Evolutionary conservation across 2,888 invertebrate genomes (phyloP).

Genomic region (Furcula furcula): DNA sequence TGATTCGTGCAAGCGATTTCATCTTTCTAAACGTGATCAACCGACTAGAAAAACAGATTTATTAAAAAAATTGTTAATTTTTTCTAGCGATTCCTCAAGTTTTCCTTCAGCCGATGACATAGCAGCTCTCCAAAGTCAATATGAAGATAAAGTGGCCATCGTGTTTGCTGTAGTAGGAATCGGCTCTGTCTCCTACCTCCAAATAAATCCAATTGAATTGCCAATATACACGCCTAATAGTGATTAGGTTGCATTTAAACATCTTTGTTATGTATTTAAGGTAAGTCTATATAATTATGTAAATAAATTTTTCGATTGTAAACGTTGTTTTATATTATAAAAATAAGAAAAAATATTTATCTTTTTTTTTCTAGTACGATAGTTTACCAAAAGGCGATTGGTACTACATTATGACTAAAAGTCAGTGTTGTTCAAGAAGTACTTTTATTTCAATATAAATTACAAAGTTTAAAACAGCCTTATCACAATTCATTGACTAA

Average conservation of each 20-base stretch:
- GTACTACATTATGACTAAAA: no score
- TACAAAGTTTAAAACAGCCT: slow-evolving; percentile 22
- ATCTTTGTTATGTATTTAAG: slow-evolving; percentile 10
- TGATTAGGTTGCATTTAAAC: slow-evolving; percentile 12
- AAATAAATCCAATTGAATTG: slow-evolving; percentile 58
- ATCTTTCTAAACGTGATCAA: no score
- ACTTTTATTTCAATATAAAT: slow-evolving; percentile 21
- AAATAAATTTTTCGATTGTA: neutral
- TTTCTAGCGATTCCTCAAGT: slow-evolving; percentile 54
- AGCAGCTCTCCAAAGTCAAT: slow-evolving; percentile 45
- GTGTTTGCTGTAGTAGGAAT: slow-evolving; percentile 69
- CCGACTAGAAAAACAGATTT: no score
- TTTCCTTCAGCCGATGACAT: slow-evolving; percentile 53
- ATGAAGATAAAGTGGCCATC: slow-evolving; percentile 53
- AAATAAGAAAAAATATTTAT: no score
- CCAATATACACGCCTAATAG: slow-evolving; percentile 48
- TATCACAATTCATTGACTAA: slow-evolving; percentile 31
- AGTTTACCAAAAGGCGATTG: no score
- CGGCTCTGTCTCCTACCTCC: slow-evolving; percentile 65
- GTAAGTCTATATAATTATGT: neutral
- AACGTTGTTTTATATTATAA: no score
- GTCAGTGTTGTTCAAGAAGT: no score
- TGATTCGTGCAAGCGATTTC: no score
- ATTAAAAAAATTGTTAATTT: slow-evolving; percentile 1
- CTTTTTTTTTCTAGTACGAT: no score